Evolutionary conservation across 2,888 invertebrate genomes (phyloP), one percentile per base, ranked within the genome.

Genomic region (Plagiodera versicolora): DNA sequence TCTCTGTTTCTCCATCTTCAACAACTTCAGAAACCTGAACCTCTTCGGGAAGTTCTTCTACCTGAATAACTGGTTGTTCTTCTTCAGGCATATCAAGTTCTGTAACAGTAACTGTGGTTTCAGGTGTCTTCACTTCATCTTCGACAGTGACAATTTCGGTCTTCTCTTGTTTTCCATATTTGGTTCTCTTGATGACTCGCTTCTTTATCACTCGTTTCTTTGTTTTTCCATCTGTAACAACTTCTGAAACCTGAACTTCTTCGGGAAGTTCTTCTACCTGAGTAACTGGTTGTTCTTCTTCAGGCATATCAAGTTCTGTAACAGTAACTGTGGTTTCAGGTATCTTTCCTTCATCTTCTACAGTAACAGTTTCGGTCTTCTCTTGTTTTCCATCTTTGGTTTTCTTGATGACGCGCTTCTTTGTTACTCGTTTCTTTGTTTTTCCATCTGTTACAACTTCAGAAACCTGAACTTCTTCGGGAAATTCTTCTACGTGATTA

Each of bases 311-410:
- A 24, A 69, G 49, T 67, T 74, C 72, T 65, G 74, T 65, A 5
- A 75, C 74, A 9, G 67, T 67, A 46, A 77, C 74, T 44, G 77
- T 75, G 48, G 70, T 79, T 51, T 79, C 71, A 0, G 83, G 83
- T 56, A 79, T 74, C 53, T 77, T 72, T 8, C 79, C 80, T 59
- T 81, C 81, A 67, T 80, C 76, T 69, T 79, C 78, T 39, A 81
- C 74, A 10, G 82, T 82, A 49, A 78, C 74, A 49, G 83, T 82
- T 76, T 82, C 80, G 0, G 82, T 78, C 68, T 60, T 75, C 66
- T 83, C 81, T 45, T 80, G 75, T 68, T 76, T 79, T 39, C 74
- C 70, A 52, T 77, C 81, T 64, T 68, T 80, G 1, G 78, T 79
- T 67, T 81, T 82, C 57, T 76, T 81, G 39, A 82, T 77, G 0